Evolutionary conservation across 2,113 vertebrate genomes (phyloP).

Genomic region (Ovis aries): ARS-UI_Ramb_v3.0 NC_056060.1:46542501-46543000

Average conservation of each 20-base stretch:
- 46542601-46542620: slow-evolving; percentile 8
- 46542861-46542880: not conserved
- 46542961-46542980: not conserved
- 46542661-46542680: slow-evolving; percentile 26
- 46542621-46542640: not conserved
- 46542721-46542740: not conserved
- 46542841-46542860: not conserved
- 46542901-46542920: not conserved
- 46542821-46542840: not conserved
- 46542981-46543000: no score
- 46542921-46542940: not conserved
- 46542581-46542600: not conserved
- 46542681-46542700: slow-evolving; percentile 28
- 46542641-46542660: not conserved
- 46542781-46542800: not conserved
- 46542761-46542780: not conserved
- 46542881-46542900: not conserved
- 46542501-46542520: not conserved
- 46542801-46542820: not conserved
- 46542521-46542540: not conserved
- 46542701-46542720: not conserved
- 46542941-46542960: not conserved
- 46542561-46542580: not conserved
- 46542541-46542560: not conserved
- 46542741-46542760: not conserved